Evolutionary conservation across 2,888 invertebrate genomes (phyloP).

Genomic region (Caenorhabditis sp.): DNA sequence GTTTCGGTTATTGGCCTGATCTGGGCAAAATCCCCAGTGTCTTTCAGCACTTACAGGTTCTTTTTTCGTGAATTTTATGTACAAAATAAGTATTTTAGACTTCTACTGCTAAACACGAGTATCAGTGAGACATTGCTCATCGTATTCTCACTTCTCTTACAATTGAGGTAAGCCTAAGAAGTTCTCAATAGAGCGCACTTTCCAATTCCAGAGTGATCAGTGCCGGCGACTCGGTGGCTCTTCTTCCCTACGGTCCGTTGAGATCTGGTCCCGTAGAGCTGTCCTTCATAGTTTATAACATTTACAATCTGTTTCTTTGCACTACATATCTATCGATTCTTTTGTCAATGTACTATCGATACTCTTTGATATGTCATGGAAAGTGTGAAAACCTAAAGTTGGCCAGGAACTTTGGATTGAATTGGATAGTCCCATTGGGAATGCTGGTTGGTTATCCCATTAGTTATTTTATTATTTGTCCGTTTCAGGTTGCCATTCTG

Average conservation of each 20-base stretch:
- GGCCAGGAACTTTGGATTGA: constrained; percentile 18
- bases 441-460: constrained; percentile 26
- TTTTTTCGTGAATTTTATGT: neutral
- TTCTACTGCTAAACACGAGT: constrained; percentile 39
- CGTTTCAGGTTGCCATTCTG: constrained; percentile 26
- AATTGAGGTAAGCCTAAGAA: constrained; percentile 24
- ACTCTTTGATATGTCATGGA: constrained; percentile 47
- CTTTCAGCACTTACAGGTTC: constrained; percentile 39
- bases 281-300: constrained; percentile 32
- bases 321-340: constrained; percentile 40
- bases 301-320: constrained; percentile 47
- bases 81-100: constrained; percentile 15
- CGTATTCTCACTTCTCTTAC: constrained; percentile 36
- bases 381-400: constrained; percentile 20
- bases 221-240: constrained; percentile 46
- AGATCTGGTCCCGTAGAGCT: constrained; percentile 8
- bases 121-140: constrained; percentile 39
- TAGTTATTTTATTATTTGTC: neutral
- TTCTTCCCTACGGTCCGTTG: constrained; percentile 39
- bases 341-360: constrained; percentile 45
- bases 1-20: constrained; percentile 35
- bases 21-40: constrained; percentile 34
- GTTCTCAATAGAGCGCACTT: neutral
- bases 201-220: constrained; percentile 42
- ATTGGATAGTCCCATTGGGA: constrained; percentile 18